These are phyloP conservation scores for Dolichoris vasculosae DNA, from an alignment of 1,140 invertebrate genomes.

Conservation along the genomic window DNA sequence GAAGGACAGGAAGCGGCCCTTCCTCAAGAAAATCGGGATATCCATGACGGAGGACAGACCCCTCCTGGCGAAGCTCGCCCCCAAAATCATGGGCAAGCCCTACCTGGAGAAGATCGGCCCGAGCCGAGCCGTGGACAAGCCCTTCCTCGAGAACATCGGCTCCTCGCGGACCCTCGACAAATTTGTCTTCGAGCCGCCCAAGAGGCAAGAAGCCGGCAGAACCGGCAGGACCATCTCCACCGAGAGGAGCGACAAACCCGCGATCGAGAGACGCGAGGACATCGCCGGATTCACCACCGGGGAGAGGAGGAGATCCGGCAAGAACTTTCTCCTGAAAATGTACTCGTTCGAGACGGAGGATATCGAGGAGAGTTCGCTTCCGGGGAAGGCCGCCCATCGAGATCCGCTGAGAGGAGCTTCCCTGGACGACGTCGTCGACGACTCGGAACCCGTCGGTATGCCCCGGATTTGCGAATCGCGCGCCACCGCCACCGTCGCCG, in stretches of 20 bases:
- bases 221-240: background rate
- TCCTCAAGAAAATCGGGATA: conserved; percentile 70
- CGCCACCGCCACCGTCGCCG: conserved; percentile 35
- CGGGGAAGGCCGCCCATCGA: conserved; percentile 53
- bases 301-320: conserved; percentile 63
- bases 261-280: conserved; percentile 34
- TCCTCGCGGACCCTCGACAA: conserved; percentile 70
- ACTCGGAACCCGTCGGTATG: conserved; percentile 65
- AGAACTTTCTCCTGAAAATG: conserved; percentile 68
- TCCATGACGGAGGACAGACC: conserved; percentile 71
- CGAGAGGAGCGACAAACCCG: background rate
- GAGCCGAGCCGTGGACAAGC: conserved; percentile 68
- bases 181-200: conserved; percentile 64
- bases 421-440: conserved; percentile 66
- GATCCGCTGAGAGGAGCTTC: conserved; percentile 65
- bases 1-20: conserved; percentile 67
- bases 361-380: conserved; percentile 57
- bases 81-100: conserved; percentile 69
- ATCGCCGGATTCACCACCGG: conserved; percentile 47
- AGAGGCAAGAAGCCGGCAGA: background rate
- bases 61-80: conserved; percentile 65
- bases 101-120: conserved; percentile 71
- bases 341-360: conserved; percentile 73
- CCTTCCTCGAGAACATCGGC: conserved; percentile 70
- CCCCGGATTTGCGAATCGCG: conserved; percentile 58